Evolutionary conservation across 2,888 invertebrate genomes (phyloP).

Genomic region (Pocota personata): DNA sequence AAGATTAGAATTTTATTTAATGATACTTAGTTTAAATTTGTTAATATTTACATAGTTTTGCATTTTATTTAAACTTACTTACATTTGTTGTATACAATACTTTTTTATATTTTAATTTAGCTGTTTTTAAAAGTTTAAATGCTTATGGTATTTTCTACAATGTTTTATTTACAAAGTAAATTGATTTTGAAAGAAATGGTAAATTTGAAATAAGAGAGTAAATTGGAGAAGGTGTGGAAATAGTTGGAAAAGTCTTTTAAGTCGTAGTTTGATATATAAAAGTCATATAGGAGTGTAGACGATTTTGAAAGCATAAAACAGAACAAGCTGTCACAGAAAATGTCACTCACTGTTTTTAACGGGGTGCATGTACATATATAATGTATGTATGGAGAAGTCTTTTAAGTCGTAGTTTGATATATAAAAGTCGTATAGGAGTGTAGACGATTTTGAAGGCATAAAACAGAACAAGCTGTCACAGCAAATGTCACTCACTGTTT

Average conservation of each 20-base stretch:
- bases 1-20: background rate
- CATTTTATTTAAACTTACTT: background rate
- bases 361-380: too few relatives aligned
- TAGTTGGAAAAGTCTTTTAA: background rate
- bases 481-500: background rate
- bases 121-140: background rate
- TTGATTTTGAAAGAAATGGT: background rate
- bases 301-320: background rate
- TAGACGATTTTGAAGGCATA: background rate
- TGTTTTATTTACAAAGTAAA: background rate
- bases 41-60: slow-evolving; percentile 10
- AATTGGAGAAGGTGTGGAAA: background rate
- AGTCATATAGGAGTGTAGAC: background rate
- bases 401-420: background rate
- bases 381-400: background rate
- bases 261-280: background rate
- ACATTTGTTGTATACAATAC: background rate
- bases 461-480: background rate
- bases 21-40: background rate
- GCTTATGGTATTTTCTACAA: background rate
- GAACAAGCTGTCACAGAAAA: background rate
- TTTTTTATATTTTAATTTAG: background rate
- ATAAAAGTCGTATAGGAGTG: background rate
- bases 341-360: background rate
- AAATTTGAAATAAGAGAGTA: background rate